Percentiles rank a stretch among this genome's conserved stretches.
Evolutionary conservation across 2,797 vertebrate genomes (phyloP).

Genomic region (Mormyrops boulengeri): DNA sequence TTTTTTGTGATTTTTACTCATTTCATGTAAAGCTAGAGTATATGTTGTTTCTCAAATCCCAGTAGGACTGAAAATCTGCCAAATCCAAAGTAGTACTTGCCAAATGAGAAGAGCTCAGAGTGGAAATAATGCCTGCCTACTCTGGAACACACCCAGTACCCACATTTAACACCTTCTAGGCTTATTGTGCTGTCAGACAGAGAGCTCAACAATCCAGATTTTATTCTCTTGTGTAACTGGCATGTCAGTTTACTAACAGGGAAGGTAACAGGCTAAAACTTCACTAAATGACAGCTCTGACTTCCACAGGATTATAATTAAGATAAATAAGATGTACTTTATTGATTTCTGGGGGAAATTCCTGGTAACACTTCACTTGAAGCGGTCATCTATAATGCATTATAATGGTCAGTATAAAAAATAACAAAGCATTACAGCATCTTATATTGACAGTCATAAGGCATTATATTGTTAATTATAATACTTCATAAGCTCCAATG

Average conservation of each 20-base stretch:
- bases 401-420: neutral
- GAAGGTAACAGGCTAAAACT: neutral
- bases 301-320: neutral
- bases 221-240: slow-evolving; percentile 18
- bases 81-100: neutral
- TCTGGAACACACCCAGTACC: slow-evolving; percentile 59
- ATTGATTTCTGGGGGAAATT: neutral
- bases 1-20: neutral
- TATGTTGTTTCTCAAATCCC: neutral
- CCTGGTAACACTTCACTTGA: neutral
- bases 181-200: slow-evolving; percentile 60
- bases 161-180: slow-evolving; percentile 64
- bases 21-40: neutral
- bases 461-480: neutral
- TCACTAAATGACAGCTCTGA: neutral
- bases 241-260: slow-evolving; percentile 13
- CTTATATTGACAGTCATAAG: neutral
- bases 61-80: neutral
- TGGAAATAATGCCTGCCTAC: slow-evolving; percentile 42
- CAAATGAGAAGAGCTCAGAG: neutral
- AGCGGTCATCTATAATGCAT: neutral
- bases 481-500: neutral
- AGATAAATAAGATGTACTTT: neutral
- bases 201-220: slow-evolving; percentile 18
- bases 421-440: neutral